Evolutionary conservation across 1,140 invertebrate genomes (phyloP).

Genomic region (Tetraneura akinire): DNA sequence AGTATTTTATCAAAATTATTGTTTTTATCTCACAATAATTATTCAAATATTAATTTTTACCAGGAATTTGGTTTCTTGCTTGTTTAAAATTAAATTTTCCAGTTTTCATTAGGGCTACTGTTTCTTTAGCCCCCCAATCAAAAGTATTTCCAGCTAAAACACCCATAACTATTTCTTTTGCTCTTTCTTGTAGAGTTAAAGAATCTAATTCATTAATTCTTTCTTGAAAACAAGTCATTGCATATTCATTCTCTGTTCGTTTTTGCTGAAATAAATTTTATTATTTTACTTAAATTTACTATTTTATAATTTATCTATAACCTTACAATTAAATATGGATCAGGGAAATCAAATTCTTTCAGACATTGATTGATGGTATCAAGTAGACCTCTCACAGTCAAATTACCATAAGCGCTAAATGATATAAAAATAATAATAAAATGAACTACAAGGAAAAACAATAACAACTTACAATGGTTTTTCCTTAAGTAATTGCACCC

Average conservation of each 20-base stretch:
- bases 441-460: neutral
- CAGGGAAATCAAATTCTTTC: conserved; percentile 87
- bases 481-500: conserved; percentile 74
- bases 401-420: conserved; percentile 78
- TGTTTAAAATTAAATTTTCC: conserved; percentile 77
- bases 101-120: conserved; percentile 78
- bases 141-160: conserved; percentile 88
- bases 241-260: conserved; percentile 69
- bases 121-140: conserved; percentile 94
- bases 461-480: conserved; percentile 71
- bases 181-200: conserved; percentile 62
- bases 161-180: conserved; percentile 64
- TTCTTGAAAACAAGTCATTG: conserved; percentile 62
- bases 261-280: conserved; percentile 64
- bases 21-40: neutral
- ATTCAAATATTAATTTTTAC: conserved; percentile 58
- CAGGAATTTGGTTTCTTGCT: conserved; percentile 73
- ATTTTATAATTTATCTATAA: neutral
- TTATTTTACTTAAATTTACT: too few species aligned
- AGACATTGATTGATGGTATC: conserved; percentile 91
- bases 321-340: conserved; percentile 77
- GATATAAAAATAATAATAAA: conserved; percentile 53
- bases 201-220: conserved; percentile 64
- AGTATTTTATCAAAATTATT: neutral
- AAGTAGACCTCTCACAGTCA: conserved; percentile 84